Percentiles rank a stretch among this genome's conserved stretches.
These are phyloP conservation scores for Apis laboriosa DNA, from an alignment of 1,140 invertebrate genomes.

Conservation along the genomic window DNA sequence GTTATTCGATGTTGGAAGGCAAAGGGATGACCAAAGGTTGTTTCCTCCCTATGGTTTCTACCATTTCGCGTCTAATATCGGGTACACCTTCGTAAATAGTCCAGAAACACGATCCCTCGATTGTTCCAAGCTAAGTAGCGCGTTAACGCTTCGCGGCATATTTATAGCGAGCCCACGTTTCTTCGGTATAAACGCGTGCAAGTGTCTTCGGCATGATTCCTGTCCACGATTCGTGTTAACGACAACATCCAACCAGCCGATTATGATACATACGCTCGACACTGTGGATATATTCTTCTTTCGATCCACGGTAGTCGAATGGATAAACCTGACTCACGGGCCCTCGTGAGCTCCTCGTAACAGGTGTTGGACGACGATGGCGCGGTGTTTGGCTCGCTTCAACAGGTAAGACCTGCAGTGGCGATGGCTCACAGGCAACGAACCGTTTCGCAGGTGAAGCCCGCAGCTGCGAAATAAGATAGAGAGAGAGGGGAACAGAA, in stretches of 20 bases:
- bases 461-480: constrained; percentile 57
- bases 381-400: constrained; percentile 52
- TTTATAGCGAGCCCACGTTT: background rate
- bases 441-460: constrained; percentile 68
- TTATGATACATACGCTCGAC: constrained; percentile 22
- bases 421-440: constrained; percentile 54
- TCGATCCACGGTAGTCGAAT: constrained; percentile 16
- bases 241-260: background rate
- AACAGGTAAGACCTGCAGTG: constrained; percentile 60
- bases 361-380: constrained; percentile 65
- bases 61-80: background rate
- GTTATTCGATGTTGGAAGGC: background rate
- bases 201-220: background rate
- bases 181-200: background rate
- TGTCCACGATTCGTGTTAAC: background rate
- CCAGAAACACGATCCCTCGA: constrained; percentile 2
- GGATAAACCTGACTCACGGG: constrained; percentile 46
- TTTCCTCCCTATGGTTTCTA: background rate
- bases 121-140: background rate
- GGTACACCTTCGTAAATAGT: background rate
- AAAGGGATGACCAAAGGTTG: background rate
- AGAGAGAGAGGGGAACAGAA: constrained; percentile 2
- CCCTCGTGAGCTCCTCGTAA: constrained; percentile 47
- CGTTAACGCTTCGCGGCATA: background rate
- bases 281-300: constrained; percentile 23